Evolutionary conservation across 2,797 vertebrate genomes (phyloP).

Genomic region (Karalla daura): DNA sequence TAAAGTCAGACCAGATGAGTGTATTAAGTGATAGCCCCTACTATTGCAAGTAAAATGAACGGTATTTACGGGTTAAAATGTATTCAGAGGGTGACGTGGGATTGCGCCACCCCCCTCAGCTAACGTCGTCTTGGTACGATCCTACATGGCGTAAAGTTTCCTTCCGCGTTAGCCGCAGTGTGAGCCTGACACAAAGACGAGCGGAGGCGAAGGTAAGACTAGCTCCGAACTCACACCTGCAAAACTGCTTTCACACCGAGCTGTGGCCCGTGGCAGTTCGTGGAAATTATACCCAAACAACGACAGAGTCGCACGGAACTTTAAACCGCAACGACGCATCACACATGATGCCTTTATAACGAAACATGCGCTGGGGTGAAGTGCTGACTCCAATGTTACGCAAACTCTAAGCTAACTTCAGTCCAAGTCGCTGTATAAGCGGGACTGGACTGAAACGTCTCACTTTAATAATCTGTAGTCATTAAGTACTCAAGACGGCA

Average conservation of each 20-base stretch:
- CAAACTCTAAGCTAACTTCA: slow-evolving; percentile 39
- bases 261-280: slow-evolving; percentile 22
- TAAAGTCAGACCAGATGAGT: no score
- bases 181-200: slow-evolving; percentile 50
- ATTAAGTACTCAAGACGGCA: rapidly evolving
- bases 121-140: slow-evolving; percentile 47
- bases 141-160: slow-evolving; percentile 72
- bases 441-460: not conserved
- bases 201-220: slow-evolving; percentile 58
- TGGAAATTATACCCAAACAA: not conserved
- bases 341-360: not conserved
- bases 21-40: no score
- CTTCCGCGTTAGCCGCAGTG: slow-evolving; percentile 67
- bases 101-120: slow-evolving; percentile 28
- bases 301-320: not conserved
- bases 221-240: not conserved
- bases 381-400: slow-evolving; percentile 31
- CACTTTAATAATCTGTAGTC: rapidly evolving
- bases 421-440: not conserved
- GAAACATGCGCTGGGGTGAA: slow-evolving; percentile 7
- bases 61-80: no score
- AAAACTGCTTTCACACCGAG: not conserved
- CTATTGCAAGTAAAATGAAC: no score
- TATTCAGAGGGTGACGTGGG: no score
- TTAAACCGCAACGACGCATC: not conserved